A percentile compares a stretch with the other conserved stretches of the same genome.
These are phyloP conservation scores for Pyrgilauda ruficollis DNA, from an alignment of 2,113 vertebrate genomes.

Conservation along the genomic window DNA sequence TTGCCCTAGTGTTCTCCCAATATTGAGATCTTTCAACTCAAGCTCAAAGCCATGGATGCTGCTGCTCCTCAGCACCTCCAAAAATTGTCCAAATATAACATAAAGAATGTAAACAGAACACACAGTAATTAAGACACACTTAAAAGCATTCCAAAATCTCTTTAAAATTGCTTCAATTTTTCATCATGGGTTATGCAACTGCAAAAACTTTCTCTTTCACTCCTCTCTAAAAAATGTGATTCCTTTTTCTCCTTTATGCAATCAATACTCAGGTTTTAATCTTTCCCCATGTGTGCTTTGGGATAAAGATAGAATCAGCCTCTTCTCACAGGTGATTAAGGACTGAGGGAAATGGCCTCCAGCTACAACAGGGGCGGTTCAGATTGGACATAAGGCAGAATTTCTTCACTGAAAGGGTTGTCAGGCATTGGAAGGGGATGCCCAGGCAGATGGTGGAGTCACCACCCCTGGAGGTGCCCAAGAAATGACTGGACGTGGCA, in stretches of 20 bases:
- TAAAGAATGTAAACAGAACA: background rate
- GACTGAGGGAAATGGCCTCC: background rate
- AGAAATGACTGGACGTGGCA: fast-evolving
- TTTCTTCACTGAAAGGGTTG: background rate
- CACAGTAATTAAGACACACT: background rate
- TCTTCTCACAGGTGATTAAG: background rate
- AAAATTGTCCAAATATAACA: background rate
- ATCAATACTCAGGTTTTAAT: background rate
- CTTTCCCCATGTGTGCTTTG: fast-evolving
- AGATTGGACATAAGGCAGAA: background rate
- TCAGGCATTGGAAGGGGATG: background rate
- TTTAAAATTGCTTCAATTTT: background rate
- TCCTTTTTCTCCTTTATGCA: background rate
- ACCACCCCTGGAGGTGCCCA: background rate
- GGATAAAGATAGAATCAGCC: background rate
- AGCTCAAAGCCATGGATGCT: background rate
- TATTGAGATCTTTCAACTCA: background rate
- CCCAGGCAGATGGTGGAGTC: background rate
- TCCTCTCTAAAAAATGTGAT: background rate
- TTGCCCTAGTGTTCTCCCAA: background rate
- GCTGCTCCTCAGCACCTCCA: background rate
- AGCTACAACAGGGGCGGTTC: background rate
- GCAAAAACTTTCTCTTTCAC: background rate
- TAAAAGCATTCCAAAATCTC: background rate
- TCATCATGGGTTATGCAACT: background rate